Base-by-base conservation (phyloP, 2,888 invertebrate genomes). In the Acholoe squamosa region DNA sequence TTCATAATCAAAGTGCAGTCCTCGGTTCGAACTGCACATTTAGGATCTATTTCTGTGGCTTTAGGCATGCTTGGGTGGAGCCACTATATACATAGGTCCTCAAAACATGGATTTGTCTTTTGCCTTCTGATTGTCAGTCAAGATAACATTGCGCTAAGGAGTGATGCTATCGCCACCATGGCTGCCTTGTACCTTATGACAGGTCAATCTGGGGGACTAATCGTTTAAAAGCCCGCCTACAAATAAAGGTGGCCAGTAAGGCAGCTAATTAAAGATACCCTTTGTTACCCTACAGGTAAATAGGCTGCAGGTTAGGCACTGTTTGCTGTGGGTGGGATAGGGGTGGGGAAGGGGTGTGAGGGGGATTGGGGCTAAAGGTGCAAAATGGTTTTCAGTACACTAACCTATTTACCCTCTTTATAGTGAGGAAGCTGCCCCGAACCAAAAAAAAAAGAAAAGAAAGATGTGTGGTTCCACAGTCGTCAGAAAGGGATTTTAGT, bases 121-220 rank as follows among this genome's bases (percentile, higher is more conserved):
- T 14, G 3, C 61, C 61, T 61, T 61, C 61, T 61, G 61, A 61
- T 61, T 14, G 43, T 14, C 22, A n/a, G 61, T 61, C 61, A 61
- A 61, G 61, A 61, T 61, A 43, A 43, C 43, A 61, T 61, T 61
- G 61, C 61, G 19, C 7, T n/a, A n/a, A n/a, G 22, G 22, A 61
- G 61, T n/a, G 61, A 61, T 61, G 61, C 61, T 61, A 61, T 61
- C 61, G 61, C 61, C 61, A 3, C 61, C n/a, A 19, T 14, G 3
- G 61, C 61, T 61, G 61, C 61, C 61, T n/a, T 7, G 61, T 43
- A 7, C 43, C 43, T 43, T 43, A 43, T 43, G 43, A 10, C 43
- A 43, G 61, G 71, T 71, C 71, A 71, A 71, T 71, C 71, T n/a
- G 71, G 28, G 3, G 71, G 25, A 28, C 71, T 71, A 71, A 71